These are phyloP conservation scores for Drosophila lacertosa DNA, from an alignment of 1,140 invertebrate species.

Conservation along the genomic window DNA sequence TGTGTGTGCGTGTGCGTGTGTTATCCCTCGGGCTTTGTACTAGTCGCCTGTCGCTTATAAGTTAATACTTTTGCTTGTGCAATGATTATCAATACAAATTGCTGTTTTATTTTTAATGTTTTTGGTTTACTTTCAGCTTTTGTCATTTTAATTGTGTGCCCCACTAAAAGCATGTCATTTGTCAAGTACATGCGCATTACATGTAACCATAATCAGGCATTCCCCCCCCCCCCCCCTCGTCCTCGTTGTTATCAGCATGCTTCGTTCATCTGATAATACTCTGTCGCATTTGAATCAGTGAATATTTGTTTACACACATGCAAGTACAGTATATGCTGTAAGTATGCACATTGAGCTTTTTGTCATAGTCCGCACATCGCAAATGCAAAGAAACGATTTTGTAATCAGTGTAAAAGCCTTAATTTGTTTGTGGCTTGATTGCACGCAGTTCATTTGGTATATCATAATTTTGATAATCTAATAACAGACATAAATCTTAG, in stretches of 20 bases:
- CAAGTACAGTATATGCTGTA: not conserved
- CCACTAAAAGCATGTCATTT: conserved; percentile 38
- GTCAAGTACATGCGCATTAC: conserved; percentile 37
- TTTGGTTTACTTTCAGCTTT: conserved; percentile 23
- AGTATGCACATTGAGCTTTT: conserved; percentile 9
- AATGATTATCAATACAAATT: conserved; percentile 55
- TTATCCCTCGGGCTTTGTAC: conserved; percentile 25
- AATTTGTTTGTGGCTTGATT: too few species aligned
- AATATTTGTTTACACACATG: conserved; percentile 31
- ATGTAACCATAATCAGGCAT: conserved; percentile 5
- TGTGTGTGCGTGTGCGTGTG: conserved; percentile 13
- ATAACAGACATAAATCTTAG: too few species aligned
- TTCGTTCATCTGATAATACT: not conserved
- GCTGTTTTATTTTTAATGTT: not conserved
- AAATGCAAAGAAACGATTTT: not conserved
- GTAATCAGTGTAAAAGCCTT: not conserved
- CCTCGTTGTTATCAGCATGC: too few species aligned
- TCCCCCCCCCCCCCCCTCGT: too few species aligned
- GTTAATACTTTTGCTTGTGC: conserved; percentile 42
- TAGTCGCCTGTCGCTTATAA: conserved; percentile 17
- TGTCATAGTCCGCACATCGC: conserved; percentile 2
- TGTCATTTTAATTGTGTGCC: conserved; percentile 34
- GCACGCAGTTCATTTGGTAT: too few species aligned
- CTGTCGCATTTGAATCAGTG: conserved; percentile 27
- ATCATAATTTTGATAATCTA: too few species aligned